A percentile compares a stretch with the other conserved stretches of the same genome.
These are phyloP conservation scores for Platorchestia sp. DNA, from an alignment of 1,140 invertebrate species.

Conservation along the genomic window DNA sequence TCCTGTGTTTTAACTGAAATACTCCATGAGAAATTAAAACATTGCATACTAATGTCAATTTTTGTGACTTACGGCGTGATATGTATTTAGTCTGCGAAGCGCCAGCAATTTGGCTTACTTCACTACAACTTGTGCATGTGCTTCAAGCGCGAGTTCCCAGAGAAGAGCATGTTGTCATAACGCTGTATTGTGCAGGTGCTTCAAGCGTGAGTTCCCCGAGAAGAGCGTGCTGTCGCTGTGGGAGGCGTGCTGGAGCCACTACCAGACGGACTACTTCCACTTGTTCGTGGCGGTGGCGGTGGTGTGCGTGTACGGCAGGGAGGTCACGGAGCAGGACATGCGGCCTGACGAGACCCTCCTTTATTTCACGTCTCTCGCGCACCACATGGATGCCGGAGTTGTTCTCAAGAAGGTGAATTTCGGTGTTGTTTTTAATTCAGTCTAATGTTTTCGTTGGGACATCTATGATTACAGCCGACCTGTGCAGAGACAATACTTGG, in stretches of 20 bases:
- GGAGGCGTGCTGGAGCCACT: conserved; percentile 68
- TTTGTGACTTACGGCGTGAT: too few relatives aligned
- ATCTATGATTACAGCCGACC: too few relatives aligned
- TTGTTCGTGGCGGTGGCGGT: conserved; percentile 91
- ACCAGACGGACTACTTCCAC: conserved; percentile 94
- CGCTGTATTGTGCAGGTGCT: conserved; percentile 71
- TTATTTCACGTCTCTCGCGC: conserved; percentile 94
- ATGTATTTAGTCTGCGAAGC: too few relatives aligned
- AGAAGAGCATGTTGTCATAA: neutral
- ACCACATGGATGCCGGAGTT: conserved; percentile 95
- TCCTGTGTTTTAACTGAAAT: too few relatives aligned
- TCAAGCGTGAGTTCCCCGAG: conserved; percentile 77
- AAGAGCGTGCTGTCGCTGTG: conserved; percentile 67
- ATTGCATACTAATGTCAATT: too few relatives aligned
- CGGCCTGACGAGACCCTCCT: conserved; percentile 97
- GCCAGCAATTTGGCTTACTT: too few relatives aligned
- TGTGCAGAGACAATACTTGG: too few relatives aligned
- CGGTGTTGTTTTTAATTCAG: conserved; percentile 60
- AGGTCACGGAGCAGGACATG: conserved; percentile 89
- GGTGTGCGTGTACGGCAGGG: conserved; percentile 87
- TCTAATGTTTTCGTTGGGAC: too few relatives aligned
- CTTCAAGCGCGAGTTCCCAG: too few relatives aligned
- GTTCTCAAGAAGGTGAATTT: conserved; percentile 83
- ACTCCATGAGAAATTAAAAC: too few relatives aligned
- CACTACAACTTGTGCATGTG: too few relatives aligned